Percentiles rank a stretch among this genome's conserved stretches.
Conservation (phyloP, 2,888 invertebrate species). For the Melanargia galathea region DNA sequence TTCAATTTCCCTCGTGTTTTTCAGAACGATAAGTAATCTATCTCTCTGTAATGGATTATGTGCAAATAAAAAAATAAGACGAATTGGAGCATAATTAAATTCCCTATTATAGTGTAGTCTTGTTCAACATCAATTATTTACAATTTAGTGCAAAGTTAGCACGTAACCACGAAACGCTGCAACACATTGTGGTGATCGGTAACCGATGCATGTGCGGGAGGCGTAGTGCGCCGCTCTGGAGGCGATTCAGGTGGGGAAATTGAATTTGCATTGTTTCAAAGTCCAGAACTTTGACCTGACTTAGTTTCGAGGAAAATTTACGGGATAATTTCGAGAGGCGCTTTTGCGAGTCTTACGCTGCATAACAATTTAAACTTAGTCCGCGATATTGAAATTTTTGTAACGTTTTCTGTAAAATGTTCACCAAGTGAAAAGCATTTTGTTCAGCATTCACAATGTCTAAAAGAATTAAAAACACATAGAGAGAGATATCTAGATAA, state of each 20-base stretch:
- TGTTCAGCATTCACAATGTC: not conserved
- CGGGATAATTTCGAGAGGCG: constrained; percentile 40
- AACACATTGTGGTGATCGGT: constrained; percentile 2
- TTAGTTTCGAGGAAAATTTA: constrained; percentile 44
- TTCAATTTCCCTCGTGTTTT: no score
- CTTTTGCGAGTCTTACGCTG: constrained; percentile 36
- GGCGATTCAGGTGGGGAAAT: constrained; percentile 46
- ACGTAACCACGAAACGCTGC: not conserved
- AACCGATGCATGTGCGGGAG: not conserved
- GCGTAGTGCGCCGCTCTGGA: constrained; percentile 31
- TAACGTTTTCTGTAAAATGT: not conserved
- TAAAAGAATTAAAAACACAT: not conserved
- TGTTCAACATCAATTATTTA: no score
- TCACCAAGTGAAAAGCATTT: not conserved
- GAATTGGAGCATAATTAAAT: no score
- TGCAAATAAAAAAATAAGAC: no score
- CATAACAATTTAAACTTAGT: constrained; percentile 37
- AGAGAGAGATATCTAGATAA: no score
- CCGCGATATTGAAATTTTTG: constrained; percentile 25
- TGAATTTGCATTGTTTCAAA: constrained; percentile 48
- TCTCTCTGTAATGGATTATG: no score
- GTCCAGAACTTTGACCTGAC: constrained; percentile 44
- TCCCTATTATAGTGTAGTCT: no score
- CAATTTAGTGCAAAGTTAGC: no score
- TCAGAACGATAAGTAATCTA: no score